These are phyloP conservation scores for Tautogolabrus adspersus DNA, from an alignment of 2,113 vertebrate genomes.

Conservation along the genomic window DNA sequence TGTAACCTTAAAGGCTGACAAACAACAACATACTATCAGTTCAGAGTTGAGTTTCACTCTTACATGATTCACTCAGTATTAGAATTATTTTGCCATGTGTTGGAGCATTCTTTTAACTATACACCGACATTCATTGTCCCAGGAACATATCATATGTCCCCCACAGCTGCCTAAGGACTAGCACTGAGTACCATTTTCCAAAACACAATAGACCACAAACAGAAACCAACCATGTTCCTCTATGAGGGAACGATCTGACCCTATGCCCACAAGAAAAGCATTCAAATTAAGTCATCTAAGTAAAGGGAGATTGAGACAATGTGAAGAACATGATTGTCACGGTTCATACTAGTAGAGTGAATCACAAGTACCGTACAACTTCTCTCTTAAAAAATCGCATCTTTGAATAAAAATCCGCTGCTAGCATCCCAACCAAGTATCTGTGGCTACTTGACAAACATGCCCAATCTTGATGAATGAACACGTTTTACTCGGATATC, in stretches of 20 bases:
- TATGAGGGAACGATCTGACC: slow-evolving; percentile 36
- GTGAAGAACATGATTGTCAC: slow-evolving; percentile 16
- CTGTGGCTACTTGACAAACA: slow-evolving; percentile 15
- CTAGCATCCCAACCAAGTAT: slow-evolving; percentile 26
- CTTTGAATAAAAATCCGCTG: slow-evolving; percentile 15
- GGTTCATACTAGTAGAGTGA: slow-evolving; percentile 29
- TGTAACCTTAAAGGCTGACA: not conserved
- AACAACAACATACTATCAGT: not conserved
- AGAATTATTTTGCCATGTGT: slow-evolving; percentile 19
- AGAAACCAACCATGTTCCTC: slow-evolving; percentile 26
- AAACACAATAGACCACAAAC: slow-evolving; percentile 64
- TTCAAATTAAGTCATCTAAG: slow-evolving; percentile 36
- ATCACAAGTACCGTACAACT: slow-evolving; percentile 12
- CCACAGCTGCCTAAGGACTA: slow-evolving; percentile 64
- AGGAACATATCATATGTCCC: slow-evolving; percentile 69
- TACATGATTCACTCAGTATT: not conserved
- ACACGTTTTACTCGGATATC: slow-evolving; percentile 4
- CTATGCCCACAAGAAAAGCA: slow-evolving; percentile 34
- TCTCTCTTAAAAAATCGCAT: slow-evolving; percentile 15
- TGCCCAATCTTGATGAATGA: not conserved
- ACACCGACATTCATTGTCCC: slow-evolving; percentile 19
- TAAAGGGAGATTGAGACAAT: slow-evolving; percentile 20
- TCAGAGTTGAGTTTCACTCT: not conserved
- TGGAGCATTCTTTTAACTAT: slow-evolving; percentile 16
- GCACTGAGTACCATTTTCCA: slow-evolving; percentile 50